Conservation (phyloP, 2,113 vertebrate genomes). For the Thomomys bottae region DNA sequence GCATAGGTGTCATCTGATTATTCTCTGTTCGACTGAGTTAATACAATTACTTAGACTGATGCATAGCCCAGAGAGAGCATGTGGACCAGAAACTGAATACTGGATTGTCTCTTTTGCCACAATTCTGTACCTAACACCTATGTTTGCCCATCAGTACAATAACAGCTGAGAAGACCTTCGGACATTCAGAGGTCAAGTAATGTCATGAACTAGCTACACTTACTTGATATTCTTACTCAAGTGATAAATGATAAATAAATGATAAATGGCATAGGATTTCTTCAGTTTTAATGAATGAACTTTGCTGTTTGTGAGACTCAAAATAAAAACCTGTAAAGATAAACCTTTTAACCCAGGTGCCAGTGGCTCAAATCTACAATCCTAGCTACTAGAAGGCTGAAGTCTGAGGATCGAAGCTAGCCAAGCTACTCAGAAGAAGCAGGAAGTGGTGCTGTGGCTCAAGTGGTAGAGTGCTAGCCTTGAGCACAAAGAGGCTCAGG, state of each 20-base stretch:
- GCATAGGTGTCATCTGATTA: neutral
- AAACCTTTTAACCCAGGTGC: neutral
- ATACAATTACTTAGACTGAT: neutral
- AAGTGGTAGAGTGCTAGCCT: too few species aligned
- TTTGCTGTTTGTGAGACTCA: neutral
- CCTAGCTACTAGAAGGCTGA: too few species aligned
- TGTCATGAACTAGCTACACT: neutral
- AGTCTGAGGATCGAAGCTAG: too few species aligned
- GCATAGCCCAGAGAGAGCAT: neutral
- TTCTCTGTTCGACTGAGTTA: neutral
- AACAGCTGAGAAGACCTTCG: neutral
- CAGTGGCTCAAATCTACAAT: too few species aligned
- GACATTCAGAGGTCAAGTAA: neutral
- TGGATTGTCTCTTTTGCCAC: neutral
- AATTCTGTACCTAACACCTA: neutral
- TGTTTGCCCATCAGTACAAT: neutral
- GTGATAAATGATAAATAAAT: neutral
- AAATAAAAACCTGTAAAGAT: conserved; percentile 58
- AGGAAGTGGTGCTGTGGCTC: too few species aligned
- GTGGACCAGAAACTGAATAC: too few species aligned
- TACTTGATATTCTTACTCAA: conserved; percentile 7
- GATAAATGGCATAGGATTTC: neutral
- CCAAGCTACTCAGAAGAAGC: too few species aligned
- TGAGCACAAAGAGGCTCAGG: too few species aligned
- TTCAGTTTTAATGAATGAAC: neutral